A percentile compares a stretch with the other conserved stretches of the same genome.
Conservation (phyloP, 2,888 invertebrate species). For the Bombylius discolor region DNA sequence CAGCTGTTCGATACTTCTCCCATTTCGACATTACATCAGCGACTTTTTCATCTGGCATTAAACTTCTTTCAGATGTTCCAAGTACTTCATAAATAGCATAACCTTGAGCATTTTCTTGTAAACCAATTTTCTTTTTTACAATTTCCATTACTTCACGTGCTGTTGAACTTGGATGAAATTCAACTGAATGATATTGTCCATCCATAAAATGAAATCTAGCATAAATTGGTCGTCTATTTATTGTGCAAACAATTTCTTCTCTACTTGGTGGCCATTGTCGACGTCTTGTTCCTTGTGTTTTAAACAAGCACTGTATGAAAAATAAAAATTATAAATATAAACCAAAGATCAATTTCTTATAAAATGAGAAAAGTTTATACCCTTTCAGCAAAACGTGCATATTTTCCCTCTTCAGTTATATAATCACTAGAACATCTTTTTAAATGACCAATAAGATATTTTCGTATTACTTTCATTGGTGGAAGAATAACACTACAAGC, state of each 20-base stretch:
- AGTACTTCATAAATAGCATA: slow-evolving; percentile 89
- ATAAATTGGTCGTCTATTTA: slow-evolving; percentile 79
- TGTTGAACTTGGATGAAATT: slow-evolving; percentile 89
- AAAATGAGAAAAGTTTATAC: slow-evolving; percentile 29
- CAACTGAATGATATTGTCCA: slow-evolving; percentile 87
- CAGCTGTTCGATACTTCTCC: slow-evolving; percentile 73
- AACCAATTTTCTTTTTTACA: slow-evolving; percentile 80
- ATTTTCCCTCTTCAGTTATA: slow-evolving; percentile 86
- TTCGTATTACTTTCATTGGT: slow-evolving; percentile 69
- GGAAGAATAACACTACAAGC: slow-evolving; percentile 75
- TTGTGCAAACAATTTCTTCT: slow-evolving; percentile 85
- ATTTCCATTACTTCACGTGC: slow-evolving; percentile 78
- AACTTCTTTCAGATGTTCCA: slow-evolving; percentile 72
- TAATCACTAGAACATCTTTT: slow-evolving; percentile 78
- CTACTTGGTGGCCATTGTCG: slow-evolving; percentile 83
- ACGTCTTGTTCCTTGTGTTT: slow-evolving; percentile 60
- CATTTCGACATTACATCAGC: slow-evolving; percentile 92
- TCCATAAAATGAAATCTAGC: slow-evolving; percentile 86
- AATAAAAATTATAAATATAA: slow-evolving; percentile 2
- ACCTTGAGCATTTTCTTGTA: slow-evolving; percentile 40
- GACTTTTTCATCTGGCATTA: slow-evolving; percentile 74
- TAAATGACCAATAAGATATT: slow-evolving; percentile 79
- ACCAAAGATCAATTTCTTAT: neutral
- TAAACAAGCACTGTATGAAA: slow-evolving; percentile 47
- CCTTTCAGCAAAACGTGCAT: slow-evolving; percentile 84